Conservation (phyloP, 2,113 vertebrate species). For the Empidonax traillii region DNA sequence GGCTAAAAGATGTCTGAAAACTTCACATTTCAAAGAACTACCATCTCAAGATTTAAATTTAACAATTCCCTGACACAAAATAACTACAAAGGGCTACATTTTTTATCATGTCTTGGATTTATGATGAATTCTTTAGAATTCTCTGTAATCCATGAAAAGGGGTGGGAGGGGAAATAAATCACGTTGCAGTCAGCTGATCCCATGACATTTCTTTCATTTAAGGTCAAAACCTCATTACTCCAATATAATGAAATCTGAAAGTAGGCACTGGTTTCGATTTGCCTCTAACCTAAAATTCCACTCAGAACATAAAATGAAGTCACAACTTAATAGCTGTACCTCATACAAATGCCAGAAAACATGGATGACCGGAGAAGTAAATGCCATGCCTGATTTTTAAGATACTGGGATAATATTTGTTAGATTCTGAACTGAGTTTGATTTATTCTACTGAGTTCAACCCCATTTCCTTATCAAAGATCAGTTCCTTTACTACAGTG, state of each 20-base stretch:
- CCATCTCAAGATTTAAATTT: not conserved
- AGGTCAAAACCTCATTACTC: conserved; percentile 10
- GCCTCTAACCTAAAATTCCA: not conserved
- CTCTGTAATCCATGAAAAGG: not conserved
- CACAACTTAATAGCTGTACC: not conserved
- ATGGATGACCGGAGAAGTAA: not conserved
- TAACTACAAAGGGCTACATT: not conserved
- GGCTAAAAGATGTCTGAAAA: not conserved
- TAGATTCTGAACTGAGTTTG: not conserved
- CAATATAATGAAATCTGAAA: not conserved
- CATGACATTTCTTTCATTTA: not conserved
- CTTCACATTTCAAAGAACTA: not conserved
- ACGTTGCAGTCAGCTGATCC: not conserved
- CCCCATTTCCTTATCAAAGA: not conserved
- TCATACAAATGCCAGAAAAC: not conserved
- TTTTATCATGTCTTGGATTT: not conserved
- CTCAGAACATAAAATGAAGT: not conserved
- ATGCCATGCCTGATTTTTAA: not conserved
- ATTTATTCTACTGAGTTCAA: not conserved
- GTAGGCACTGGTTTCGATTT: not conserved
- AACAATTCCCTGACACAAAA: not conserved
- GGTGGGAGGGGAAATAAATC: not conserved
- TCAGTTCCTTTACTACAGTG: not conserved
- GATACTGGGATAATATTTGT: not conserved
- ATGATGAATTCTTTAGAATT: not conserved